These are phyloP conservation scores for Hoplias malabaricus DNA, from an alignment of 2,113 vertebrate species.

Conservation along the genomic window DNA sequence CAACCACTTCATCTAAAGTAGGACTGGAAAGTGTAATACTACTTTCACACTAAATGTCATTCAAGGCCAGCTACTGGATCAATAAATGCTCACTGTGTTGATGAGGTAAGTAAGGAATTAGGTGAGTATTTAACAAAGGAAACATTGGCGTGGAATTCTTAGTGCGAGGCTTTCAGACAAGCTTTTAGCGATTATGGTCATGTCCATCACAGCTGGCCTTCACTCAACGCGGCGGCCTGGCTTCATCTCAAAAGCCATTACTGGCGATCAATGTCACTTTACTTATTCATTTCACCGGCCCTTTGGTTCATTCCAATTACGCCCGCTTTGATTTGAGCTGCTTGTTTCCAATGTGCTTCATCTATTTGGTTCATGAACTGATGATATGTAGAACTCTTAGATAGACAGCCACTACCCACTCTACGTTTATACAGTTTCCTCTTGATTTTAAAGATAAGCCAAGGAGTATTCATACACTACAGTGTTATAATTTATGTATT, in stretches of 20 bases:
- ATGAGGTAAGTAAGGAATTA: slow-evolving; percentile 29
- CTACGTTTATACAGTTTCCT: no score
- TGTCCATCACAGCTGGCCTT: slow-evolving; percentile 42
- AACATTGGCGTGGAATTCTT: slow-evolving; percentile 37
- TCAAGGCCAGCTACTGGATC: neutral
- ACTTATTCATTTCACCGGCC: slow-evolving; percentile 53
- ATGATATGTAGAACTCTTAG: no score
- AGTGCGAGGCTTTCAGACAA: slow-evolving; percentile 42
- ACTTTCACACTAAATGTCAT: slow-evolving; percentile 4
- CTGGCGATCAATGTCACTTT: slow-evolving; percentile 60
- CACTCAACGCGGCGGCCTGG: slow-evolving; percentile 16
- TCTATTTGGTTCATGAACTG: no score
- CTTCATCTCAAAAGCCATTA: slow-evolving; percentile 51
- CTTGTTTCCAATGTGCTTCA: slow-evolving; percentile 11
- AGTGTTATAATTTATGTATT: no score
- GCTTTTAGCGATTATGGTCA: slow-evolving; percentile 51
- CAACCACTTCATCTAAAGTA: no score
- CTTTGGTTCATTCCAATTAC: slow-evolving; percentile 32
- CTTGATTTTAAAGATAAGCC: no score
- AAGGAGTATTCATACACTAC: no score
- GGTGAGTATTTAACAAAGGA: slow-evolving; percentile 35
- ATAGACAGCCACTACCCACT: no score
- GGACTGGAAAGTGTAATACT: neutral
- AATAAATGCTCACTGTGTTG: slow-evolving; percentile 5
- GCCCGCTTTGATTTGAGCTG: slow-evolving; percentile 15